phyloP scores from a whole-genome alignment of 2,888 invertebrate genomes.

The Embidobia sp. region DNA sequence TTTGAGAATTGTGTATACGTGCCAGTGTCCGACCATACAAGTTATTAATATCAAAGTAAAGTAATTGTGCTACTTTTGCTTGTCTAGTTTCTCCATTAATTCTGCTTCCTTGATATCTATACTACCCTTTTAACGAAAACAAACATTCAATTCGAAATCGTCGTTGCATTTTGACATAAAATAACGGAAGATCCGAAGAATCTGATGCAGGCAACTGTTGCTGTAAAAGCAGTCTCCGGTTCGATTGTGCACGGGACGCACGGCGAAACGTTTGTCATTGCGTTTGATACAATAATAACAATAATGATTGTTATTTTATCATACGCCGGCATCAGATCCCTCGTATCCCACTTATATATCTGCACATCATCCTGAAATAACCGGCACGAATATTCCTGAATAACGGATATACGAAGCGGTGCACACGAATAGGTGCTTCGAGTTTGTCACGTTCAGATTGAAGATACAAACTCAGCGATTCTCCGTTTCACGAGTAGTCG shows the following conservation, averaged over 20 bases:
- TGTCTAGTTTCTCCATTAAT: no score
- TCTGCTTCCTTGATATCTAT: no score
- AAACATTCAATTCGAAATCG: no score
- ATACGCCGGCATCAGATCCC: constrained; percentile 43
- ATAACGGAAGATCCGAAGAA: background rate
- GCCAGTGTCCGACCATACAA: no score
- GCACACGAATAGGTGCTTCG: constrained; percentile 68
- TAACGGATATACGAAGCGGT: constrained; percentile 71
- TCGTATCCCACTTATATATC: constrained; percentile 61
- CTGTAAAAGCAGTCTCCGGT: constrained; percentile 1
- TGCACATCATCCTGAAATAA: constrained; percentile 67
- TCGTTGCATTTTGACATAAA: background rate
- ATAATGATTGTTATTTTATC: constrained; percentile 64
- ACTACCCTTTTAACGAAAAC: no score
- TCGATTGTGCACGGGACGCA: background rate
- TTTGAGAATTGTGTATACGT: no score
- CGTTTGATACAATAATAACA: constrained; percentile 56
- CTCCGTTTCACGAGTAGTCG: constrained; percentile 65
- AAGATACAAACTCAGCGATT: constrained; percentile 67
- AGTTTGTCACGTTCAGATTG: constrained; percentile 67
- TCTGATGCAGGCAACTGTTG: constrained; percentile 17
- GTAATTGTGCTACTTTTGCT: no score
- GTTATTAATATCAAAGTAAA: no score
- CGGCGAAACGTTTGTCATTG: constrained; percentile 51
- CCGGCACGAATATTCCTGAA: constrained; percentile 68